Evolutionary conservation across 2,888 invertebrate genomes (phyloP), one percentile per base, ranked within the genome.

Genomic region (Elgonia sp.): DNA sequence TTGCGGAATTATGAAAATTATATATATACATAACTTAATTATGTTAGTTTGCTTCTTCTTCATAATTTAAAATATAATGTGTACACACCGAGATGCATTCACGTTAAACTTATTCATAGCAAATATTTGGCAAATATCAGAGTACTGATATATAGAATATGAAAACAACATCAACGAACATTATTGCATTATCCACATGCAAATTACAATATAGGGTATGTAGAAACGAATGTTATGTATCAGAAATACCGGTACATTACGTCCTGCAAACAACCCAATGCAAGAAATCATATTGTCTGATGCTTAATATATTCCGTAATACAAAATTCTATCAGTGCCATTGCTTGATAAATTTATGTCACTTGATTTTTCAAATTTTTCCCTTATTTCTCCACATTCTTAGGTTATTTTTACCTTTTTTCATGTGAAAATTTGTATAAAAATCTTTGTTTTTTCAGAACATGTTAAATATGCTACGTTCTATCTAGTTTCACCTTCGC

Each of bases 401-500:
- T 7, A 46, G 5, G 5, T 1, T 29, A 29, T 5, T 46, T 46
- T 14, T 46, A 18, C 6, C 9, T 1, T 20, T 18, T 57, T 57
- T 20, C 20, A 8, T 8, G 1, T 57, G 3, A 57, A 20, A 18
- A 57, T 20, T 57, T 20, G 9, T 21, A 20, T 20, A 20, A 20
- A 37, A 70, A 73, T 60, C 3, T 42, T 60, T 9, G 5, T 29
- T 29, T 29, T 29, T 73, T n/a, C 42, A 70, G 65, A 73, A 46
- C 16, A 6, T 9, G 20, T 62, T n/a, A 81, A 75, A 88, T 62
- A 80, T 88, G 67, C 75, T 0, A 77, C 69, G 73, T 90, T 91
- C 76, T 69, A 76, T 40, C 55, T 80, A 9, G 65, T 37, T 12
- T 82, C 89, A 14, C 89, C 89, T 8, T 90, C 92, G 0, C 72